A percentile compares a stretch with the other conserved stretches of the same genome.
Evolutionary conservation across 2,888 invertebrate species (phyloP).

Genomic region (Eilema caniola): DNA sequence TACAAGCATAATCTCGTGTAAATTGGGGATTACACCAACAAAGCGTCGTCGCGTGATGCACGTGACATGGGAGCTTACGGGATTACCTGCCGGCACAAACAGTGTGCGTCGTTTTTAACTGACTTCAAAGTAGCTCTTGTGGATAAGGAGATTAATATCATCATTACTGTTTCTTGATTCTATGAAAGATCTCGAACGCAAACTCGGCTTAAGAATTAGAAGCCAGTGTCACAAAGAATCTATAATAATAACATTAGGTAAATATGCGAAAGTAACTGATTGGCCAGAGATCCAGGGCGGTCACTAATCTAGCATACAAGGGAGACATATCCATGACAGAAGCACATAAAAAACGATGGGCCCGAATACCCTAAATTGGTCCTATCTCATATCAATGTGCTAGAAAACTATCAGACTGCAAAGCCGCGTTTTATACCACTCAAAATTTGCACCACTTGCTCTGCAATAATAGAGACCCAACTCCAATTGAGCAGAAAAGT

Average conservation of each 20-base stretch:
- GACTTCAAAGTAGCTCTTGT: background rate
- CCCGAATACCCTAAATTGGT: no score
- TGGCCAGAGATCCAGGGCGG: no score
- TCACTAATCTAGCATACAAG: no score
- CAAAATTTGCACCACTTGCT: no score
- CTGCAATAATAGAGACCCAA: no score
- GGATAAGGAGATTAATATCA: background rate
- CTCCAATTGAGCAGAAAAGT: no score
- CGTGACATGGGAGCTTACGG: slow-evolving; percentile 25
- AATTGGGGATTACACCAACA: slow-evolving; percentile 46
- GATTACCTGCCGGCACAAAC: slow-evolving; percentile 15
- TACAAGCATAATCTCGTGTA: slow-evolving; percentile 51
- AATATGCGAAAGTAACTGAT: no score
- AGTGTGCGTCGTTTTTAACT: background rate
- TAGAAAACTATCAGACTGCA: no score
- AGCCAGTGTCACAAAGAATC: background rate
- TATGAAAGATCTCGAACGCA: background rate
- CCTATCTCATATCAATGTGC: no score
- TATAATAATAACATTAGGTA: background rate
- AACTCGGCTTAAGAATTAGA: background rate
- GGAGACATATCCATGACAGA: no score
- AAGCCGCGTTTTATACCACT: no score
- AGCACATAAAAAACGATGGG: no score
- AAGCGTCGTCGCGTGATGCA: slow-evolving; percentile 17
- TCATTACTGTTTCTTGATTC: background rate